Percentiles rank a stretch among this genome's conserved stretches.
These are phyloP conservation scores for Arrhopalites spinosus DNA, from an alignment of 2,888 invertebrate genomes.

Conservation along the genomic window DNA sequence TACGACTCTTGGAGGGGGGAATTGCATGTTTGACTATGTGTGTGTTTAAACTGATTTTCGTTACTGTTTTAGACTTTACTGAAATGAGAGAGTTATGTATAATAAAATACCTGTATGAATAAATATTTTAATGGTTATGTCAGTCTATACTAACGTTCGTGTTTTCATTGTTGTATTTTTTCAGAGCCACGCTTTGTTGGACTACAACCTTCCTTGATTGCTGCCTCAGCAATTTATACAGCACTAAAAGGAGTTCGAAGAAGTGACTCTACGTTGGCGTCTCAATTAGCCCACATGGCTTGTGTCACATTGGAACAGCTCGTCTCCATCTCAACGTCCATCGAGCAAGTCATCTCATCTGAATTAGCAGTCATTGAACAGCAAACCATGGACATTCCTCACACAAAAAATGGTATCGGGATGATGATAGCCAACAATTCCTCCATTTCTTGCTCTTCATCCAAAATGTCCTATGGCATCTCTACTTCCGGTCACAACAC, in stretches of 20 bases:
- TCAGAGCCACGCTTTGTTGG: constrained; percentile 55
- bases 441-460: constrained; percentile 34
- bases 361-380: constrained; percentile 54
- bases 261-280: constrained; percentile 45
- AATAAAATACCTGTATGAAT: background rate
- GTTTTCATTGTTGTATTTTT: constrained; percentile 20
- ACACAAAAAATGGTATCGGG: constrained; percentile 18
- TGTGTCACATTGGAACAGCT: constrained; percentile 51
- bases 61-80: too few relatives aligned
- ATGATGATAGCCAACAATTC: background rate
- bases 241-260: constrained; percentile 51
- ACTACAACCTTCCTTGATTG: constrained; percentile 53
- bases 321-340: constrained; percentile 48
- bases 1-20: too few relatives aligned
- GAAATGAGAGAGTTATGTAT: too few relatives aligned
- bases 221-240: constrained; percentile 55
- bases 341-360: constrained; percentile 55
- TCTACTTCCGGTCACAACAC: constrained; percentile 44
- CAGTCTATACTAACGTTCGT: background rate
- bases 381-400: constrained; percentile 51
- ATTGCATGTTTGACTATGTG: too few relatives aligned
- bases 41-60: too few relatives aligned
- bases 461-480: constrained; percentile 41
- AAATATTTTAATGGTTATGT: background rate
- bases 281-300: constrained; percentile 49